These are phyloP conservation scores for Muricea muricata DNA, from an alignment of 92 coral and sea anemone species.

Conservation along the genomic window DNA sequence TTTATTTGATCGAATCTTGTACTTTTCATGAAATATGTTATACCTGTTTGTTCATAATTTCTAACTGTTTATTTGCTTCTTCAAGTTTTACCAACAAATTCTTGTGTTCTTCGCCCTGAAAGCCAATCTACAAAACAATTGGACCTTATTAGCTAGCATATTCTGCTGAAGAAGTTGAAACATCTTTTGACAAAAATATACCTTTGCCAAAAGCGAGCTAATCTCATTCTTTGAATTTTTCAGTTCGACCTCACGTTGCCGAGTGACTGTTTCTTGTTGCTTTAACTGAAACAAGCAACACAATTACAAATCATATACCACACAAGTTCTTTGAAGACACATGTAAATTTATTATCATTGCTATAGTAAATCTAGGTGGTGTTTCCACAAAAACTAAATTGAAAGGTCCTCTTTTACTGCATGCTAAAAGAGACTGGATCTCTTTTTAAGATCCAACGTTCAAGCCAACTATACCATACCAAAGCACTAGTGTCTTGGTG, in stretches of 20 bases:
- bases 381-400: too few species aligned
- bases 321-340: not conserved
- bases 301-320: not conserved
- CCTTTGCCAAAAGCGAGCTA: conserved; percentile 29
- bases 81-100: conserved; percentile 13
- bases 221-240: not conserved
- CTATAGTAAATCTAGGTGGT: too few species aligned
- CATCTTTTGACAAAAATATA: not conserved
- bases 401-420: too few species aligned
- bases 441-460: too few species aligned
- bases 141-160: not conserved
- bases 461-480: too few species aligned
- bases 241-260: conserved; percentile 25
- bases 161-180: not conserved
- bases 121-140: not conserved
- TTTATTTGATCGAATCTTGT: not conserved
- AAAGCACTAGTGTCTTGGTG: conserved; percentile 84
- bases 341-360: too few species aligned
- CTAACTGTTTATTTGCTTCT: conserved; percentile 70
- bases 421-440: too few species aligned
- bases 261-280: conserved; percentile 26
- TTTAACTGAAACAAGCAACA: not conserved
- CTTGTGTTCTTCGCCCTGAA: not conserved
- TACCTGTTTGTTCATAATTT: conserved; percentile 92
- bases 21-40: not conserved